Evolutionary conservation across 2,113 vertebrate genomes (phyloP).

Genomic region (Pollimyrus isidori): DNA sequence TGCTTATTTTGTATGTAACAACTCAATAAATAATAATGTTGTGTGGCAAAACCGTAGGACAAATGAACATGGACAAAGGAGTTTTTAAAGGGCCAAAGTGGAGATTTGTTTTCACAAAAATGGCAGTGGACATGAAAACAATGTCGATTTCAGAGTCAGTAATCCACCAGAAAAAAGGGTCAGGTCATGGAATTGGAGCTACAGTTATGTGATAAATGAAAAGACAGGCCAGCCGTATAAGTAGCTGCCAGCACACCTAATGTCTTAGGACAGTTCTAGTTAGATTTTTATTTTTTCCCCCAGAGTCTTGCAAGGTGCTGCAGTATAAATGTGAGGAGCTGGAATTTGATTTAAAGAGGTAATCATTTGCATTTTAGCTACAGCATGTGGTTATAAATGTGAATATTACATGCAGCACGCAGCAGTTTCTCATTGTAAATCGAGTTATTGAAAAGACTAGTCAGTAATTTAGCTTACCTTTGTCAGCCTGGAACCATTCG

Average conservation of each 20-base stretch:
- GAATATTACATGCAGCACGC: background rate
- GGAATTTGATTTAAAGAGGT: conserved; percentile 50
- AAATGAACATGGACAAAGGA: background rate
- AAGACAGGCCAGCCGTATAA: background rate
- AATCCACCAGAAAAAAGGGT: background rate
- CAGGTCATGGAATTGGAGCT: background rate
- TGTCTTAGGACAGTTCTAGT: background rate
- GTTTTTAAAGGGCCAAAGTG: background rate
- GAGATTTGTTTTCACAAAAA: background rate
- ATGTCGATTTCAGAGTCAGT: background rate
- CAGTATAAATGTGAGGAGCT: conserved; percentile 54
- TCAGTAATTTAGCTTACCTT: background rate
- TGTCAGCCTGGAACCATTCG: background rate
- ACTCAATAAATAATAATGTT: background rate
- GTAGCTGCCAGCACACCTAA: background rate
- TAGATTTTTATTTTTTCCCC: background rate
- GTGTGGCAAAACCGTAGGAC: background rate
- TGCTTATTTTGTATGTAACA: background rate
- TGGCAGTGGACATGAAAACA: background rate
- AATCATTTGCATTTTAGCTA: background rate
- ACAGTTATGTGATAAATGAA: background rate
- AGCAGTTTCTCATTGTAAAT: background rate
- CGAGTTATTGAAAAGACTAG: background rate
- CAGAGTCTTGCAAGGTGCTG: conserved; percentile 45
- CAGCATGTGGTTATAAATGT: background rate